phyloP scores from a whole-genome alignment of 2,113 vertebrate genomes.

The Malurus alboscapulatus region DNA sequence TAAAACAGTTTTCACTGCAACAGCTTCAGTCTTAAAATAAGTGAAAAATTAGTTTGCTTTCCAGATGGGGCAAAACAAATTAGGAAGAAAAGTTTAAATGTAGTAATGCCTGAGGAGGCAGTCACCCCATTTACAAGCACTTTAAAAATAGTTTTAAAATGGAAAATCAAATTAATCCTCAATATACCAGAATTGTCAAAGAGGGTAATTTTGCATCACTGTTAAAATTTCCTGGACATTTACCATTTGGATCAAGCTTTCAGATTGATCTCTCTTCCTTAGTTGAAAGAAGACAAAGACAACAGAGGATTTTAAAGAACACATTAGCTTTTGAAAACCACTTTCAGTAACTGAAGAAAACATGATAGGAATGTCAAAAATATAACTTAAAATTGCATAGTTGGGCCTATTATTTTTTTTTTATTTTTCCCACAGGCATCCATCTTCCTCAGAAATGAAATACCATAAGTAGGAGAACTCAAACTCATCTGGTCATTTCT shows the following conservation, averaged over 20 bases:
- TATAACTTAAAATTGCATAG: not conserved
- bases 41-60: not conserved
- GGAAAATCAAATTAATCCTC: not conserved
- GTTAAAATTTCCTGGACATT: not conserved
- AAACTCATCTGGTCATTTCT: conserved; percentile 4
- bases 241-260: not conserved
- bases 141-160: not conserved
- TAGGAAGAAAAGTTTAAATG: not conserved
- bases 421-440: not conserved
- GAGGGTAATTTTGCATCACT: not conserved
- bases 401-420: not conserved
- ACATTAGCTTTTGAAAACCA: not conserved
- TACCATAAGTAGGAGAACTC: not conserved
- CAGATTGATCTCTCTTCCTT: not conserved
- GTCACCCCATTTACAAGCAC: not conserved
- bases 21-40: not conserved
- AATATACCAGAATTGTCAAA: not conserved
- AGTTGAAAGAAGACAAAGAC: not conserved
- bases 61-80: not conserved
- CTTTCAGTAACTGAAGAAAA: not conserved
- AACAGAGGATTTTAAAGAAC: not conserved
- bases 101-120: not conserved
- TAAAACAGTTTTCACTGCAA: not conserved
- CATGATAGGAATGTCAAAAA: not conserved
- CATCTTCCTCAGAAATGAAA: not conserved